These are phyloP conservation scores for Struthidea cinerea DNA, from an alignment of 2,113 vertebrate genomes.

Conservation along the genomic window DNA sequence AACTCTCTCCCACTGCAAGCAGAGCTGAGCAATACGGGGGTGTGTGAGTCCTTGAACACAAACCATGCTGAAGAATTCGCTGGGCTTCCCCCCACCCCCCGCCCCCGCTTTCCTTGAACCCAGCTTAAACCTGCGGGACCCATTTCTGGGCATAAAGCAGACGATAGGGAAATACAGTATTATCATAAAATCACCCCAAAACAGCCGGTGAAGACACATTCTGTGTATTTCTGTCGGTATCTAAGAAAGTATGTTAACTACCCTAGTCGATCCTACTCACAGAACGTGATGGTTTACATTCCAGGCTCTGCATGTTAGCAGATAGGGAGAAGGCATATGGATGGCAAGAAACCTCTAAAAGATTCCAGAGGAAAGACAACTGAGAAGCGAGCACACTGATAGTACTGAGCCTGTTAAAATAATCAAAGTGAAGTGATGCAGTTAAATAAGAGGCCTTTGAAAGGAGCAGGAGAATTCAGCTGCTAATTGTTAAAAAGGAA, in stretches of 20 bases:
- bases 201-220: background rate
- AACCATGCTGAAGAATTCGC: too few relatives aligned
- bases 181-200: too few relatives aligned
- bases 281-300: background rate
- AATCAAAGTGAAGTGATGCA: background rate
- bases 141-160: too few relatives aligned
- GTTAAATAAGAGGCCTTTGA: background rate
- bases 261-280: background rate
- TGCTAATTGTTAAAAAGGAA: background rate
- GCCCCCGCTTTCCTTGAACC: too few relatives aligned
- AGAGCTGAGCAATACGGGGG: too few relatives aligned
- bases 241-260: background rate
- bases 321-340: fast-evolving
- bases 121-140: too few relatives aligned
- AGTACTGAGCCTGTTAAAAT: background rate
- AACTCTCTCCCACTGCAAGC: too few relatives aligned
- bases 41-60: too few relatives aligned
- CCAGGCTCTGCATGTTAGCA: background rate
- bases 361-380: background rate
- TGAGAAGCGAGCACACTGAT: background rate
- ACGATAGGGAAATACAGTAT: too few relatives aligned
- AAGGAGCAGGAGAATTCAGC: background rate
- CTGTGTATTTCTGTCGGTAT: background rate
- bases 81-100: too few relatives aligned
- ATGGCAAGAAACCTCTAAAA: background rate